phyloP scores from a whole-genome alignment of 2,797 vertebrate species.

The Champsocephalus gunnari region DNA sequence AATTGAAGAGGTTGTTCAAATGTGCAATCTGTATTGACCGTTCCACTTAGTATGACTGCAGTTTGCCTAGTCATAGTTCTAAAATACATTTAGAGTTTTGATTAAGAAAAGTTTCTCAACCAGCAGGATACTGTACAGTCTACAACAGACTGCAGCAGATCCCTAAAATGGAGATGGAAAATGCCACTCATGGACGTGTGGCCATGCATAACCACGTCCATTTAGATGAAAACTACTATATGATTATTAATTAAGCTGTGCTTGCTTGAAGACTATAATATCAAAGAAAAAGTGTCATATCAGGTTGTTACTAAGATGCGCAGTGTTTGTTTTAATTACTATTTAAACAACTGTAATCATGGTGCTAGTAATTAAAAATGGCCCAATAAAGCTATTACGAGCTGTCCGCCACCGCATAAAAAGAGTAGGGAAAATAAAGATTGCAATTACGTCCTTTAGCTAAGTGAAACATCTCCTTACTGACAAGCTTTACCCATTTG shows the following conservation, averaged over 20 bases:
- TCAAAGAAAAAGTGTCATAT: background rate
- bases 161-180: background rate
- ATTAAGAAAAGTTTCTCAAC: background rate
- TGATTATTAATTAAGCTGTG: slow-evolving; percentile 4
- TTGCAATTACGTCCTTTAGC: background rate
- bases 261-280: background rate
- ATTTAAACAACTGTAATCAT: background rate
- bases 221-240: background rate
- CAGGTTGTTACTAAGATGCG: background rate
- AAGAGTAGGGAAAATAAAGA: background rate
- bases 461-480: background rate
- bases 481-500: slow-evolving; percentile 13
- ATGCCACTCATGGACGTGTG: background rate
- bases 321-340: background rate
- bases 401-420: background rate
- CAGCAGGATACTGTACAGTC: background rate
- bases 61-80: background rate
- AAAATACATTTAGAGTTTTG: slow-evolving; percentile 13
- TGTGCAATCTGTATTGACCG: background rate
- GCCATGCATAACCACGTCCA: background rate
- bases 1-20: background rate
- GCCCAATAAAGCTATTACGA: background rate
- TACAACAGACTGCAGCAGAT: background rate
- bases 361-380: background rate
- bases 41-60: background rate